Base-by-base conservation (phyloP, 2,797 vertebrate genomes). In the Hybognathus amarus region DNA sequence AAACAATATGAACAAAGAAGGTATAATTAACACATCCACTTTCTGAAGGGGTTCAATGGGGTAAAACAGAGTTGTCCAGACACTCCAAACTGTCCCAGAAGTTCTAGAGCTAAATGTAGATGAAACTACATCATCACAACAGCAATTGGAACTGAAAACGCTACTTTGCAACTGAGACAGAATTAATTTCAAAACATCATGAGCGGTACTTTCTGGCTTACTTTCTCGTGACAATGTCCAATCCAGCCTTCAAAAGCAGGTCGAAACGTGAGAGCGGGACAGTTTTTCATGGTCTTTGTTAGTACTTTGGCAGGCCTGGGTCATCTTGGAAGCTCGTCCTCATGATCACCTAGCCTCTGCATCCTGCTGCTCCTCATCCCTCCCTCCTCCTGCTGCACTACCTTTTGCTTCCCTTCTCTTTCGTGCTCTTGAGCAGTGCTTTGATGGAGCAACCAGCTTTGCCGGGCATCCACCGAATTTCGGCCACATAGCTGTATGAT, bases 261-360 rank as follows among this genome's bases (percentile, higher is more conserved):
- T 99, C 97, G 0, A 95, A 99, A 0, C 97, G 96, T 47, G 97
- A 94, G 40, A 97, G 98, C 78, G 91, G 95, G 52, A 98, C 96
- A 0, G 91, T 90, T 91, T 95, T 76, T 98, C 96, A 59, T 97
- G 85, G 87, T 99, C 97, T 90, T 97, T 98, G 90, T 97, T n/a
- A 98, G 90, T 96, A 95, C 88, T 95, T 97, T 10, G 93, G 93
- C 81, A 93, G 5, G 0, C 77, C 82, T 3, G 94, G 87, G 59
- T 97, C 94, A 24, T 92, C 87, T 84, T 94, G 93, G 93, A 12
- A 87, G 87, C 86, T 95, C 95, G 20, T 96, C 96, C 81, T 97
- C 97, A 77, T 92, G 92, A 87, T 95, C 91, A 0, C 92, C 92
- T 94, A 74, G 92, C 91, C 83, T 96, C 94, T 0, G 86, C 76